Evolutionary conservation across 2,888 invertebrate genomes (phyloP).

Genomic region (Ophion ventricosus): DNA sequence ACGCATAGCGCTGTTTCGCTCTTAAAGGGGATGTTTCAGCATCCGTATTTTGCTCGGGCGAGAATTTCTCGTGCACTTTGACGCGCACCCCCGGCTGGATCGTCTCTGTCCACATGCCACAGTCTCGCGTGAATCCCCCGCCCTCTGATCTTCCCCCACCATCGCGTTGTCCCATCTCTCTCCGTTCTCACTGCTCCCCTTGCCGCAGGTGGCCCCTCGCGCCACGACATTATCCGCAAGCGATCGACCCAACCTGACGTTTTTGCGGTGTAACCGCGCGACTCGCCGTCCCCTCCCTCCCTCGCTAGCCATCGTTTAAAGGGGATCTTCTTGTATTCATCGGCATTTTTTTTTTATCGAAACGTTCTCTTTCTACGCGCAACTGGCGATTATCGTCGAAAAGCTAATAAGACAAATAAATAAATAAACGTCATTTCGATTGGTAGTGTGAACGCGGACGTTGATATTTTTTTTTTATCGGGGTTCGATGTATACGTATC

Average conservation of each 20-base stretch:
- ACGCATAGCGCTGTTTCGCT: neutral
- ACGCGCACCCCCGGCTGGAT: conserved; percentile 10
- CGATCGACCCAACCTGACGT: conserved; percentile 61
- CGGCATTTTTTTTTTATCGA: neutral
- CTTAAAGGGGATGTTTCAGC: conserved; percentile 57
- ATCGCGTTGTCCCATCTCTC: neutral
- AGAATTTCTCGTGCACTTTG: conserved; percentile 20
- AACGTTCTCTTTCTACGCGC: neutral
- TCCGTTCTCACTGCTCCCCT: neutral
- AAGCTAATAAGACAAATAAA: neutral
- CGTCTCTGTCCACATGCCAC: conserved; percentile 11
- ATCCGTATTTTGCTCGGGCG: conserved; percentile 19
- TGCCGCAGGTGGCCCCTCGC: conserved; percentile 28
- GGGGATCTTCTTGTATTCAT: conserved; percentile 44
- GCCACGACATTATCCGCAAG: conserved; percentile 51
- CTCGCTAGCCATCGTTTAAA: conserved; percentile 41
- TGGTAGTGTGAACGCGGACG: no score
- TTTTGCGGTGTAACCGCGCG: conserved; percentile 46
- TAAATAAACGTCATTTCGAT: no score
- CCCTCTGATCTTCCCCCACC: neutral
- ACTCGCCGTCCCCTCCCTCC: conserved; percentile 20
- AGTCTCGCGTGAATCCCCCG: neutral
- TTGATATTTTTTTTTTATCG: no score
- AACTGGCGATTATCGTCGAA: neutral
- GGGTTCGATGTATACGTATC: no score